Evolutionary conservation across 2,113 vertebrate genomes (phyloP), one percentile per base, ranked within the genome.

Genomic region (Protobothrops flavoviridis): DNA sequence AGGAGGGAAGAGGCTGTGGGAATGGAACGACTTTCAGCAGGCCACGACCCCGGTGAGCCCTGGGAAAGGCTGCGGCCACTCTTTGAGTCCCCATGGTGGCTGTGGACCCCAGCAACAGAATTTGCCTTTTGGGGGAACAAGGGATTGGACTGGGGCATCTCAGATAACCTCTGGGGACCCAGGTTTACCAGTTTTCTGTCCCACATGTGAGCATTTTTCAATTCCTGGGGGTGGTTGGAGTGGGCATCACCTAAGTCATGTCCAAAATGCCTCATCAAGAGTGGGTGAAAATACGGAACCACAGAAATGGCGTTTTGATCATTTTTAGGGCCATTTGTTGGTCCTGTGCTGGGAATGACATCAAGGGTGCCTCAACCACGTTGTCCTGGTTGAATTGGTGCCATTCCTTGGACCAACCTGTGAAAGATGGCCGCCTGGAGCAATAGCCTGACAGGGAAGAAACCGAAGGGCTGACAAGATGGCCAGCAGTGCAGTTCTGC

Each of bases 1-100:
- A 59, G 87, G 93, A 93, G 91, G 94, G 94, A 88, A 95, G 87
- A 50, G 92, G 90, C 92, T 88, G 57, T 88, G 93, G 93, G 95
- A 95, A 87, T 29, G 48, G 29, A 33, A 64, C 3, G 29, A 57
- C 29, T 86, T 23, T 0, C 56, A 93, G 74, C 74, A 3, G 33
- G 17, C 17, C 74, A 43, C 3, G 17, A 81, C 74, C 74, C 74
- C 7, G 1, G 17, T 0, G 17, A 81, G 33, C 33, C 8, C 17
- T 1, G 1, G 1, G 1, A 43, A 81, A 17, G 74, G 33, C 74
- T 43, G 33, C 17, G 3, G 17, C 33, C 15, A 1, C 20, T 9
- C 74, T 81, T 81, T 8, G 17, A 43, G 17, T 21, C 74, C 33
- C 0, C 17, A 20, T 9, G 15, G 33, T 7, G 69, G 69, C 33